Conservation (phyloP, 2,797 vertebrate species). For the Simalia tracyae region DNA sequence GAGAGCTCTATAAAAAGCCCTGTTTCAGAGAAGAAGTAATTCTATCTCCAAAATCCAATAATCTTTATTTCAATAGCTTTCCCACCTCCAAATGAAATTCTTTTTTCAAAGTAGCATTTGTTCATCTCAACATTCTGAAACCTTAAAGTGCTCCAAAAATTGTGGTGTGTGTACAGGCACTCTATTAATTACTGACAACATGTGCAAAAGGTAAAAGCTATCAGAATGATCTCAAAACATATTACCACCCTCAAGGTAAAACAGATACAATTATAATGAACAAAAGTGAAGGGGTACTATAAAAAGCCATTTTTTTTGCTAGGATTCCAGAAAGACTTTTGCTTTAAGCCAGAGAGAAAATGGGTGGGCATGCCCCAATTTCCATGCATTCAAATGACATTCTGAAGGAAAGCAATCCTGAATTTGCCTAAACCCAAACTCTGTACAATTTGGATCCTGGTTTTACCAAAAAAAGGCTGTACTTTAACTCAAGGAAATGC, state of each 20-base stretch:
- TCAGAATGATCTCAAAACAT: background rate
- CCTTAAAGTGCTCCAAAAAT: background rate
- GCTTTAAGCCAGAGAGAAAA: background rate
- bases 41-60: slow-evolving; percentile 45
- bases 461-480: background rate
- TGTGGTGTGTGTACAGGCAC: background rate
- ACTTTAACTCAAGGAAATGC: background rate
- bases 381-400: background rate
- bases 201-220: background rate
- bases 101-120: slow-evolving; percentile 14
- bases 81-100: slow-evolving; percentile 40
- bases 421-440: background rate
- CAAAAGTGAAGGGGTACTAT: background rate
- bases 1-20: slow-evolving; percentile 13
- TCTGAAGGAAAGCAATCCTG: background rate
- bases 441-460: background rate
- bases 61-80: slow-evolving; percentile 39
- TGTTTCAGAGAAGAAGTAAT: slow-evolving; percentile 38
- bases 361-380: background rate
- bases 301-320: background rate
- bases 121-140: slow-evolving; percentile 21
- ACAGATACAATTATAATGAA: slow-evolving; percentile 15
- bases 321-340: background rate
- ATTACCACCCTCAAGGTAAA: background rate
- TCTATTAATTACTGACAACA: background rate